Evolutionary conservation across 2,113 vertebrate species (phyloP).

Genomic region (Seriola quinqueradiata): DNA sequence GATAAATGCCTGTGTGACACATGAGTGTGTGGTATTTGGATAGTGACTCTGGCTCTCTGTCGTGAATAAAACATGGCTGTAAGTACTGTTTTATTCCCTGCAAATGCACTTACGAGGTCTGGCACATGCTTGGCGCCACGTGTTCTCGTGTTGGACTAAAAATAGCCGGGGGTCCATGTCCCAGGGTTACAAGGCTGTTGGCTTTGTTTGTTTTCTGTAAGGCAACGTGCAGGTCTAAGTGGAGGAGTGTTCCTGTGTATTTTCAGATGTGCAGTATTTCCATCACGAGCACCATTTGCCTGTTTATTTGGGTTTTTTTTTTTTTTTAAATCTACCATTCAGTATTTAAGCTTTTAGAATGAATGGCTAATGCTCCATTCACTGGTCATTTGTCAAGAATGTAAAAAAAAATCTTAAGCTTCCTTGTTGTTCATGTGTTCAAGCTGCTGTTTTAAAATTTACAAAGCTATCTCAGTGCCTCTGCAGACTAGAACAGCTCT

Average conservation of each 20-base stretch:
- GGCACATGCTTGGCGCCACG: slow-evolving; percentile 73
- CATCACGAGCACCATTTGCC: background rate
- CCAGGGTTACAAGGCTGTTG: slow-evolving; percentile 35
- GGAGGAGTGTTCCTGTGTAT: slow-evolving; percentile 1
- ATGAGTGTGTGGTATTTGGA: slow-evolving; percentile 28
- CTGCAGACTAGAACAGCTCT: slow-evolving; percentile 1
- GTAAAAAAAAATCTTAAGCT: slow-evolving; percentile 3
- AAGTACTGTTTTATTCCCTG: slow-evolving; percentile 64
- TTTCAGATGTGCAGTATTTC: background rate
- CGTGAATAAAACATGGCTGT: slow-evolving; percentile 80
- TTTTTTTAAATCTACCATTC: background rate
- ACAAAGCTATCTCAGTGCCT: background rate
- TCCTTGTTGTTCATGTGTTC: background rate
- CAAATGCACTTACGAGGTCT: slow-evolving; percentile 68
- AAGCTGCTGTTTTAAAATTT: slow-evolving; percentile 10
- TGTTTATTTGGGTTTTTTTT: background rate
- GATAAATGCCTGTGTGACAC: slow-evolving; percentile 18
- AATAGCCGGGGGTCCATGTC: slow-evolving; percentile 62
- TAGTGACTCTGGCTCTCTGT: slow-evolving; percentile 50
- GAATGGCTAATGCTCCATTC: slow-evolving; percentile 10
- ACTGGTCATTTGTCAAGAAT: background rate
- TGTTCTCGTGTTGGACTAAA: slow-evolving; percentile 70
- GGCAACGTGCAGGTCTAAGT: slow-evolving; percentile 25
- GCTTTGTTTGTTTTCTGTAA: slow-evolving; percentile 51
- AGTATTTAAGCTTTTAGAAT: slow-evolving; percentile 3